phyloP scores from a whole-genome alignment of 2,797 vertebrate species.

The Siniperca undulata region DNA sequence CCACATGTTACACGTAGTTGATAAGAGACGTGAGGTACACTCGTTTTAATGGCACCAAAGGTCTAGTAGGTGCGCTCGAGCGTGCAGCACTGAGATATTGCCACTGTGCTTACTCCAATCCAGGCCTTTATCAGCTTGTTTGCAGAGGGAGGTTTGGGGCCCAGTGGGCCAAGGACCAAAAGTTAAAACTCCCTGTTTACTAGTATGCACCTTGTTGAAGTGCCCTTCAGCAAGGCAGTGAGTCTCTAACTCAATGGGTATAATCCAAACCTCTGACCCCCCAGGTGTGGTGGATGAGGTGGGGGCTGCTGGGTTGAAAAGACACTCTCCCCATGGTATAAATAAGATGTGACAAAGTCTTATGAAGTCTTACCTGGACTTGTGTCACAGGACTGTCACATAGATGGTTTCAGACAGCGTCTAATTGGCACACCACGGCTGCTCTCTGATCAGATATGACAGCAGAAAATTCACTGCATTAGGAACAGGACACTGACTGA shows the following conservation, averaged over 20 bases:
- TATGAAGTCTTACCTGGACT: constrained; percentile 30
- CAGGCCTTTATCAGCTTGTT: constrained; percentile 51
- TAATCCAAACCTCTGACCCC: constrained; percentile 51
- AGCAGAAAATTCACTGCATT: constrained; percentile 27
- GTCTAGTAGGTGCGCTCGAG: constrained; percentile 71
- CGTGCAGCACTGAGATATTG: constrained; percentile 54
- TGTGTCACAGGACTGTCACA: constrained; percentile 36
- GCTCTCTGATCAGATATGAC: constrained; percentile 60
- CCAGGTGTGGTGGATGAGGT: not conserved
- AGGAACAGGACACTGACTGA: constrained; percentile 9
- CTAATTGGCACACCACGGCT: constrained; percentile 33
- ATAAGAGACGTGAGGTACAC: constrained; percentile 52
- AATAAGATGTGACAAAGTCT: constrained; percentile 38
- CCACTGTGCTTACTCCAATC: constrained; percentile 15
- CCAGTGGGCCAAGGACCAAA: constrained; percentile 29
- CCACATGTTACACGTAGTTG: constrained; percentile 57
- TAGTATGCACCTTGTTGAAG: not conserved
- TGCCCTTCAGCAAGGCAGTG: constrained; percentile 5
- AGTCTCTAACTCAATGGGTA: not conserved
- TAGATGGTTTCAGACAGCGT: constrained; percentile 47
- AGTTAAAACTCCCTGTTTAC: constrained; percentile 11
- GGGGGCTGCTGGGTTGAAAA: too few species aligned
- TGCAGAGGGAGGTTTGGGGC: constrained; percentile 41
- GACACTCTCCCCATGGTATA: not conserved
- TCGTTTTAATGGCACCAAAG: constrained; percentile 75